A percentile compares a stretch with the other conserved stretches of the same genome.
These are phyloP conservation scores for Bombus sibiricus DNA, from an alignment of 1,140 invertebrate species.

Conservation along the genomic window DNA sequence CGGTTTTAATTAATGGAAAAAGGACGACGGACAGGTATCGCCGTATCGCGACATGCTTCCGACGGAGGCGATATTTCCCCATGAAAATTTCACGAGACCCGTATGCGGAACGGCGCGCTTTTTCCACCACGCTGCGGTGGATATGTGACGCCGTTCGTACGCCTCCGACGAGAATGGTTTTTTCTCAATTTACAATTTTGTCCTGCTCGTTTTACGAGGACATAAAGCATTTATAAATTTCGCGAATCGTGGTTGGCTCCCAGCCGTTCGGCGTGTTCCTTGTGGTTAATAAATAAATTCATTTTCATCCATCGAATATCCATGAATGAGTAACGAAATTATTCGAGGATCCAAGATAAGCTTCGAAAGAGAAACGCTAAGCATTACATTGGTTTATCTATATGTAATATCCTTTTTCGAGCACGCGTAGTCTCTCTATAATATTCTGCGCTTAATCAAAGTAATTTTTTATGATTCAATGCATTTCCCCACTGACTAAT, in stretches of 20 bases:
- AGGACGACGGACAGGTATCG: neutral
- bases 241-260: neutral
- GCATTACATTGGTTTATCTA: too few species aligned
- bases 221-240: conserved; percentile 65
- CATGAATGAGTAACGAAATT: conserved; percentile 17
- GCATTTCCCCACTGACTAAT: neutral
- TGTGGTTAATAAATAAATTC: conserved; percentile 54
- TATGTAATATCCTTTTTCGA: too few species aligned
- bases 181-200: conserved; percentile 68
- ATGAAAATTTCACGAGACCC: conserved; percentile 36
- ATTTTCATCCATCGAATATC: conserved; percentile 18
- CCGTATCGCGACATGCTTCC: neutral
- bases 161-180: conserved; percentile 27
- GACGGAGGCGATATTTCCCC: conserved; percentile 12
- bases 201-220: conserved; percentile 55
- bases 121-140: neutral
- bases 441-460: neutral
- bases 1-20: conserved; percentile 42
- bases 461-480: neutral
- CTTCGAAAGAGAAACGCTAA: too few species aligned
- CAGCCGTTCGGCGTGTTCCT: conserved; percentile 6
- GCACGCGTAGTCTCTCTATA: too few species aligned
- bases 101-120: neutral
- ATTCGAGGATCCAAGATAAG: neutral
- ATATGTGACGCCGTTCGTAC: conserved; percentile 30